phyloP scores from a whole-genome alignment of 2,113 vertebrate genomes.

The Salvator merianae region DNA sequence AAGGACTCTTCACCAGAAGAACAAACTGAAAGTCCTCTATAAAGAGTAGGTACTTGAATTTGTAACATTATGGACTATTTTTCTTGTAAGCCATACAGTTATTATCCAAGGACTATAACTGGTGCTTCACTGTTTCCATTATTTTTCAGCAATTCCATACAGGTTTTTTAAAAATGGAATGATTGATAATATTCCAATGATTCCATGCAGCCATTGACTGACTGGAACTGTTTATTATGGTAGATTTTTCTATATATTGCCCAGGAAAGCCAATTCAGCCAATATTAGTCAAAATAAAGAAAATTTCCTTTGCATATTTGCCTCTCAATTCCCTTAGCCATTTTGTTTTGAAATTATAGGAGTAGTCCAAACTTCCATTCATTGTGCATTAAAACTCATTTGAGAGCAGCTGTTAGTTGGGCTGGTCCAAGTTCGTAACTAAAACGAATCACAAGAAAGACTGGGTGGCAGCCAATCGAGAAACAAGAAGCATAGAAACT shows the following conservation, averaged over 20 bases:
- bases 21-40: conserved; percentile 80
- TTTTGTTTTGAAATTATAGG: conserved; percentile 24
- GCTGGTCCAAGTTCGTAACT: conserved; percentile 71
- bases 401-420: conserved; percentile 12
- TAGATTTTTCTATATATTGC: not conserved
- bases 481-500: conserved; percentile 52
- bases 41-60: conserved; percentile 49
- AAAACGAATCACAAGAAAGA: conserved; percentile 35
- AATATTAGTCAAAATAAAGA: not conserved
- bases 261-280: conserved; percentile 12
- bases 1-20: conserved; percentile 86
- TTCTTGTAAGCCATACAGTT: conserved; percentile 52
- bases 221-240: conserved; percentile 27
- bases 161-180: conserved; percentile 59
- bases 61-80: conserved; percentile 15
- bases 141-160: conserved; percentile 51
- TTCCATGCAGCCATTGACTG: not conserved
- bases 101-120: conserved; percentile 28
- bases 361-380: conserved; percentile 15
- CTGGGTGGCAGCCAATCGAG: conserved; percentile 62
- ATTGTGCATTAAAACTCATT: conserved; percentile 20
- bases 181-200: conserved; percentile 16
- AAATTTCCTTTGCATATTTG: not conserved
- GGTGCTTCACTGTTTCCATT: conserved; percentile 38
- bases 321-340: conserved; percentile 29